phyloP scores from a whole-genome alignment of 2,113 vertebrate species.

The Ceyx melanurus region DNA sequence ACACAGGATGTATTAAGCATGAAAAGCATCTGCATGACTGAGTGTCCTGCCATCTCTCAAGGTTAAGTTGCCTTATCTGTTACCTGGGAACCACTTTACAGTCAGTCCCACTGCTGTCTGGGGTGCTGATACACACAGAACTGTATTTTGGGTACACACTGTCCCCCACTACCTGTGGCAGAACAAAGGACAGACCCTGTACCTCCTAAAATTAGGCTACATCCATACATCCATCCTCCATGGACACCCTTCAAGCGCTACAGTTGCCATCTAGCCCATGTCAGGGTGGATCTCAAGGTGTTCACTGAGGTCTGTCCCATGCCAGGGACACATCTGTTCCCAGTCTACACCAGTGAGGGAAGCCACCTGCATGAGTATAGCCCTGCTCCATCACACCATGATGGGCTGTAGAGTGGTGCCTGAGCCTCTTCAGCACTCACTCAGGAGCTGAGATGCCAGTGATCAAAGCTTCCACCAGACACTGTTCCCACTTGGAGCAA shows the following conservation, averaged over 20 bases:
- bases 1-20: conserved; percentile 18
- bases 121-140: too few relatives aligned
- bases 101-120: not conserved
- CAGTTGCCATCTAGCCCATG: not conserved
- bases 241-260: not conserved
- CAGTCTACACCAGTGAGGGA: not conserved
- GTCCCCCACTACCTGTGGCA: not conserved
- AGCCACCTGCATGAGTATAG: not conserved
- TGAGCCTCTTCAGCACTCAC: not conserved
- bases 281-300: not conserved
- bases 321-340: not conserved
- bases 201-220: not conserved
- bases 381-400: too few relatives aligned
- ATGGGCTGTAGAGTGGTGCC: too few relatives aligned
- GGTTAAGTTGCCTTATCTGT: not conserved
- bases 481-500: not conserved
- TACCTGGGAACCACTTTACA: not conserved
- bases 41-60: not conserved
- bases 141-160: not conserved
- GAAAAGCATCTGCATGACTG: conserved; percentile 22
- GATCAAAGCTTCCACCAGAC: not conserved
- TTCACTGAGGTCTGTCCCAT: not conserved
- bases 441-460: not conserved
- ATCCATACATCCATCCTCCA: not conserved
- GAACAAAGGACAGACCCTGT: accelerated